Base-by-base conservation (phyloP, 2,888 invertebrate genomes). In the Monopis laevigella region DNA sequence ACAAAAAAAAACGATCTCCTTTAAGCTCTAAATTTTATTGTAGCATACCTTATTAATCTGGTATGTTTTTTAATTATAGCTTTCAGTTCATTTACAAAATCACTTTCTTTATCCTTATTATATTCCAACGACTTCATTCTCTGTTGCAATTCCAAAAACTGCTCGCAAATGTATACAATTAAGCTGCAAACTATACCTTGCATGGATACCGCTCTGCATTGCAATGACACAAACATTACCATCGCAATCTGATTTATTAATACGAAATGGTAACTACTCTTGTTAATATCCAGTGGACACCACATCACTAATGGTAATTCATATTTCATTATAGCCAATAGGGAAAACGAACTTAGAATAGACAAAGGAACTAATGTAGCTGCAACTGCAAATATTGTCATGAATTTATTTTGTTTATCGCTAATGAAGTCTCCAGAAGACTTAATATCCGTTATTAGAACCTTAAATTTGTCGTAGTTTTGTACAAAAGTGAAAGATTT, bases 151-250 rank as follows among this genome's bases (percentile, higher is more conserved):
- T 62, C 56, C 2, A 56, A 45, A n/a, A 75, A 43, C 43, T 77
- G 75, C 35, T 75, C 73, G 40, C 72, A 68, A 26, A 77, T 42
- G 43, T 75, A 77, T 57, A 75, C 63, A 1, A 68, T 51, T 16
- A 74, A 47, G 27, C 72, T 66, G 45, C 72, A 71, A 0, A 75
- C 56, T 1, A 74, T 53, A 0, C 72, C 72, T 50, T 75, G 69
- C 51, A 75, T 65, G 1, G 64, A 65, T 24, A 65, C 59, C 1
- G 59, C 66, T 50, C 75, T 54, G 14, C 56, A 59, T 1, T 41
- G 18, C 57, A 56, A 1, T 71, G 69, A 0, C 0, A 51, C 32
- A 18, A 71, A 60, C 1, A 57, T 42, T 0, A 56, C 2, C 0
- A 56, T 54, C 2, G 65, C 0, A 14, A 72, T 52, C 5, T 16